Evolutionary conservation across 1,140 invertebrate genomes (phyloP), one percentile per base, ranked within the genome.

Genomic region (Cheumatopsyche charites): DNA sequence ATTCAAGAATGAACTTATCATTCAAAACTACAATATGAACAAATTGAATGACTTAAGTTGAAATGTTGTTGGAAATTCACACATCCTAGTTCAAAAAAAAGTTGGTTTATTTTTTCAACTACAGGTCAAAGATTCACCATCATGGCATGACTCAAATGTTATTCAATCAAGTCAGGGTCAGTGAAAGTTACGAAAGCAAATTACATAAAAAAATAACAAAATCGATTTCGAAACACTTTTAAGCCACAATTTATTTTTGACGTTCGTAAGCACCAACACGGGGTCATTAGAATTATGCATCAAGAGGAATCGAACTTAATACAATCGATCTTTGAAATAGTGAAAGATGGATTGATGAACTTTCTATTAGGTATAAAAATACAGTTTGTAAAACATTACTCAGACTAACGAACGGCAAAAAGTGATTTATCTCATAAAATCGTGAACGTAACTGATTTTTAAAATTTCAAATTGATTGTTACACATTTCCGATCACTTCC

Each of bases 161-260:
- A 19, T 19, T 15, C 47, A 52, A 52, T 19, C n/a, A 5, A 52
- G 15, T 52, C 47, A 52, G n/a, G 47, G 47, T 52, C 47, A 52
- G 47, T 52, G 47, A 52, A 52, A 52, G 47, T 52, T 52, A 52
- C 47, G 47, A 52, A 52, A 52, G 47, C 47, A 52, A 52, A 52
- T n/a, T 47, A 47, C 15, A 52, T 52, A 47, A 47, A 47, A 52
- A 52, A 52, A 52, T 17, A 17, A n/a, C n/a, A n/a, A 36, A 36
- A 36, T 52, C 47, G 19, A 52, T 52, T 52, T 52, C 47, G 47
- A 52, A 52, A 52, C 19, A 52, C 15, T n/a, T 52, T 52, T 19
- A 17, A 52, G 47, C 19, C 29, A 19, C 19, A 19, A 52, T 52
- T 52, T 52, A 52, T 52, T 19, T 7, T 17, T 17, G 47, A 52